phyloP scores from a whole-genome alignment of 2,888 invertebrate genomes.

The Hoplodrina ambigua region DNA sequence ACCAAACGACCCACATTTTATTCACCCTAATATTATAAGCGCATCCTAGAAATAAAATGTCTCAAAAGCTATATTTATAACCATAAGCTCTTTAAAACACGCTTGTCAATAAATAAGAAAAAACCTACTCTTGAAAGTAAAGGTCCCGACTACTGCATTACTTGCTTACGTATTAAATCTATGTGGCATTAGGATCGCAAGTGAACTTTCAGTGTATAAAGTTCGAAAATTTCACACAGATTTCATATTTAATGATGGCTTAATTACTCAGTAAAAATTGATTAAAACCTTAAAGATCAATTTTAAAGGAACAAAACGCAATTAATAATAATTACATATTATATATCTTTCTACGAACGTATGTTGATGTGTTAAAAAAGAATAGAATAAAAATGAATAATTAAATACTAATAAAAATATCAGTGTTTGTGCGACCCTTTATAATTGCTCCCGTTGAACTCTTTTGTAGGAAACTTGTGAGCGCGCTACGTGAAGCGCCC shows the following conservation, averaged over 20 bases:
- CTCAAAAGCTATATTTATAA: slow-evolving; percentile 66
- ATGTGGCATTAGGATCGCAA: slow-evolving; percentile 3
- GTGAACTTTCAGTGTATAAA: slow-evolving; percentile 34
- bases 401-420: not conserved
- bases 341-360: slow-evolving; percentile 14
- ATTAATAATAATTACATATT: slow-evolving; percentile 22
- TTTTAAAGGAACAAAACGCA: not conserved
- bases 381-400: not conserved
- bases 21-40: slow-evolving; percentile 32
- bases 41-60: slow-evolving; percentile 65
- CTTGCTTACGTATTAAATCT: slow-evolving; percentile 12
- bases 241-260: slow-evolving; percentile 19
- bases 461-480: slow-evolving; percentile 72
- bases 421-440: slow-evolving; percentile 1
- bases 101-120: slow-evolving; percentile 42
- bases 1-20: slow-evolving; percentile 8
- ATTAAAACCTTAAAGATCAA: slow-evolving; percentile 25
- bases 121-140: slow-evolving; percentile 14
- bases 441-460: slow-evolving; percentile 74
- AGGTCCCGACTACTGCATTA: slow-evolving; percentile 25
- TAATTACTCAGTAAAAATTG: slow-evolving; percentile 36
- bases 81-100: slow-evolving; percentile 64
- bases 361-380: slow-evolving; percentile 16
- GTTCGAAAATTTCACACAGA: slow-evolving; percentile 41
- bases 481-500: slow-evolving; percentile 44